Percentiles rank a stretch among this genome's conserved stretches.
Evolutionary conservation across 2,113 vertebrate species (phyloP).

Genomic region (Phaetusa simplex): DNA sequence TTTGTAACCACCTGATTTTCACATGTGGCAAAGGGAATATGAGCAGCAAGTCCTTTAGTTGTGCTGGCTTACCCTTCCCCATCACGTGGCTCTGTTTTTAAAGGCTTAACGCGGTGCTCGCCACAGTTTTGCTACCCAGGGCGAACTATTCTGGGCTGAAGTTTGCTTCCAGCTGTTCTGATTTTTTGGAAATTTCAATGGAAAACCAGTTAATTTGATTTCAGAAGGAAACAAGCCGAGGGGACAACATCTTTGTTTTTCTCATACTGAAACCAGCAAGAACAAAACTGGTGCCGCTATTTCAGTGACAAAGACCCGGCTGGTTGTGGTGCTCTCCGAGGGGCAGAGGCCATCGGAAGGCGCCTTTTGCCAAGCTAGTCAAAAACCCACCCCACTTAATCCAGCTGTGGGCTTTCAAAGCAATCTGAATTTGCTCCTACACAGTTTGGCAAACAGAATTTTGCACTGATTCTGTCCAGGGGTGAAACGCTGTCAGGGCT

Average conservation of each 20-base stretch:
- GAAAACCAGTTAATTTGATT: not conserved
- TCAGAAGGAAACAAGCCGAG: not conserved
- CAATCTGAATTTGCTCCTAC: not conserved
- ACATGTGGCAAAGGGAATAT: not conserved
- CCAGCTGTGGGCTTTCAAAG: not conserved
- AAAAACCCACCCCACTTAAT: not conserved
- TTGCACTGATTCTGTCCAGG: not conserved
- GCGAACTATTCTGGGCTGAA: not conserved
- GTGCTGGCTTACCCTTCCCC: not conserved
- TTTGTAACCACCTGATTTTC: not conserved
- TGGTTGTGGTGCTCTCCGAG: fast-evolving
- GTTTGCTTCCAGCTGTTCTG: not conserved
- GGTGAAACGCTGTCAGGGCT: not conserved
- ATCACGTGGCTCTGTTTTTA: not conserved
- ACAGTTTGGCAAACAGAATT: not conserved
- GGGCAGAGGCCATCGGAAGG: not conserved
- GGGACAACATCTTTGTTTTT: not conserved
- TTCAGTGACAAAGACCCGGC: not conserved
- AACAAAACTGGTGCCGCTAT: not conserved
- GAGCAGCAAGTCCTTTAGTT: not conserved
- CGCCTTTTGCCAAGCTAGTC: not conserved
- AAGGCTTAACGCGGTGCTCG: not conserved
- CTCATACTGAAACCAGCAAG: not conserved
- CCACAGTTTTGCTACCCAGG: not conserved
- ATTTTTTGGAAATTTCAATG: not conserved